Conservation (phyloP, 2,888 invertebrate species). For the Rhagonycha fulva region DNA sequence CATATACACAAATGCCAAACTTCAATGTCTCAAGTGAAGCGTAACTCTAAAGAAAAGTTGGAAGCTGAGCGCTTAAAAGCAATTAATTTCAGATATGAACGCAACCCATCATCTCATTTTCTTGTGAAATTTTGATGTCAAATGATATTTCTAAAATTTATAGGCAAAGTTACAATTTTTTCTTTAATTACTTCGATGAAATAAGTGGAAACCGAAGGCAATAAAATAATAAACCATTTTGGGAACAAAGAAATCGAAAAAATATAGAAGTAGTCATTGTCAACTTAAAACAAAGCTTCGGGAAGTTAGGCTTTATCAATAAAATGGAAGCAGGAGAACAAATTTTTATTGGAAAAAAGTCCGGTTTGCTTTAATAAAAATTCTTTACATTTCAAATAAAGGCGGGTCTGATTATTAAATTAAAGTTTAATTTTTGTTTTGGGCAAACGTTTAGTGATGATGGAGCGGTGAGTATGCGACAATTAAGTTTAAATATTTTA, state of each 20-base stretch:
- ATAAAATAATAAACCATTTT: neutral
- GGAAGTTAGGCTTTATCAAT: neutral
- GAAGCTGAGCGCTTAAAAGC: neutral
- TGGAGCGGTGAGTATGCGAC: neutral
- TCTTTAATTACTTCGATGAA: neutral
- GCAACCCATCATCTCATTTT: neutral
- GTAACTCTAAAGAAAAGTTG: neutral
- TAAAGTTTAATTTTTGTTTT: neutral
- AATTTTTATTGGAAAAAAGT: neutral
- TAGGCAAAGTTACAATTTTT: neutral
- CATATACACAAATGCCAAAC: conserved; percentile 2
- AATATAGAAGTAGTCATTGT: neutral
- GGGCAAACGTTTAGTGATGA: neutral
- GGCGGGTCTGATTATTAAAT: neutral
- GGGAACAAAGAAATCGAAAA: neutral
- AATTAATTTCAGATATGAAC: conserved; percentile 3
- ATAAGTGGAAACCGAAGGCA: neutral
- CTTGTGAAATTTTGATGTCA: neutral
- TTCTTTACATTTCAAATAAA: neutral
- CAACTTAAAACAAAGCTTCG: neutral
- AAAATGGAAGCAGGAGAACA: neutral
- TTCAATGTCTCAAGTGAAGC: conserved; percentile 1
- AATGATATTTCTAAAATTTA: neutral
- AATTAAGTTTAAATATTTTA: neutral
- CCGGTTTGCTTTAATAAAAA: neutral